A percentile compares a stretch with the other conserved stretches of the same genome.
phyloP scores from a whole-genome alignment of 2,113 vertebrate species.

The Bos indicus region DNA sequence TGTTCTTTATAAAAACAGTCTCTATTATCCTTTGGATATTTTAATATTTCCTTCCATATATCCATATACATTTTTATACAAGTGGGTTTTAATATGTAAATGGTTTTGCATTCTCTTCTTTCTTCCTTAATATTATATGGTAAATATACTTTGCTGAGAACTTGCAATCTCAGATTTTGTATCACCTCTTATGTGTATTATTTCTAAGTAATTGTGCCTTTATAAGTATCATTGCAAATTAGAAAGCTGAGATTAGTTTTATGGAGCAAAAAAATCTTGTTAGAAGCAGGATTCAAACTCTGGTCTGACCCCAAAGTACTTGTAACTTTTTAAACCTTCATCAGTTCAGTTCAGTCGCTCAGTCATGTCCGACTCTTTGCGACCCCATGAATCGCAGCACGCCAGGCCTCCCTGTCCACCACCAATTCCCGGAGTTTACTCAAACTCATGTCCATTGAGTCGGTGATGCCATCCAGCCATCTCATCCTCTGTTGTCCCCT shows the following conservation, averaged over 20 bases:
- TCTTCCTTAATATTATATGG: background rate
- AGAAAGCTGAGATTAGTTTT: constrained; percentile 16
- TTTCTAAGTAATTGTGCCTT: background rate
- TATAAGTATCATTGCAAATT: background rate
- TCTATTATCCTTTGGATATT: background rate
- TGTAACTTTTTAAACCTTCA: background rate
- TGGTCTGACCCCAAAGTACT: background rate
- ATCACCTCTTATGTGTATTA: background rate
- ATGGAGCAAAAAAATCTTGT: background rate
- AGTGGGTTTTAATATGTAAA: background rate
- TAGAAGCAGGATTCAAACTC: background rate
- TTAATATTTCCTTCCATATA: background rate
- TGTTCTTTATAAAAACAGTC: background rate
- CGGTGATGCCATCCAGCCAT: too few species aligned
- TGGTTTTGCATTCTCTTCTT: background rate
- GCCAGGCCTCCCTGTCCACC: too few species aligned
- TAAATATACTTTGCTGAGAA: background rate
- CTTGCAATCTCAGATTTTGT: background rate
- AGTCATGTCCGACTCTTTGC: too few species aligned
- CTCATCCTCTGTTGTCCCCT: too few species aligned
- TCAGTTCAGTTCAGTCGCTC: too few species aligned
- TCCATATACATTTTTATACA: background rate
- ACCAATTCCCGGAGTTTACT: too few species aligned
- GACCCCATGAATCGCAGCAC: too few species aligned
- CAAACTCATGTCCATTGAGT: too few species aligned